Evolutionary conservation across 1,140 invertebrate genomes (phyloP).

Genomic region (Megathymus violae): DNA sequence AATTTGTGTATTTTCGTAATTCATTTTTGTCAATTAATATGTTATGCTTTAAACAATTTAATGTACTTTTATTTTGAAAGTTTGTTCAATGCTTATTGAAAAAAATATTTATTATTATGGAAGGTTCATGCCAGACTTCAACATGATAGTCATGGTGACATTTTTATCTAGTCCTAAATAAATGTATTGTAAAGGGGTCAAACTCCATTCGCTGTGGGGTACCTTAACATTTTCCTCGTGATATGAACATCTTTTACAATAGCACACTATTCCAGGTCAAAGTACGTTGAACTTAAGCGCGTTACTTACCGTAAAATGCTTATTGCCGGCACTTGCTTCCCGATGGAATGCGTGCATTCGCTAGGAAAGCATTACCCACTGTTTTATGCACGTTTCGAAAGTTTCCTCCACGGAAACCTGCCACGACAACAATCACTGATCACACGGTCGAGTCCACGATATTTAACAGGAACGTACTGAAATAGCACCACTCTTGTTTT

Average conservation of each 20-base stretch:
- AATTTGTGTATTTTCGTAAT: too few species aligned
- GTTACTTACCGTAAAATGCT: constrained; percentile 82
- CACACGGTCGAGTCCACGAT: constrained; percentile 69
- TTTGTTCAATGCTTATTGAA: too few species aligned
- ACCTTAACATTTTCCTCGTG: constrained; percentile 46
- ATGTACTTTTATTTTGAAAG: too few species aligned
- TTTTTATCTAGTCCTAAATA: constrained; percentile 6
- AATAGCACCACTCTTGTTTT: constrained; percentile 74
- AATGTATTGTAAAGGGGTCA: constrained; percentile 3
- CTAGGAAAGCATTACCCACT: constrained; percentile 80
- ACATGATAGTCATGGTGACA: too few species aligned
- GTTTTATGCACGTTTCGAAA: constrained; percentile 82
- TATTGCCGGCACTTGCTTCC: constrained; percentile 80
- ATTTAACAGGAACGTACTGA: constrained; percentile 70
- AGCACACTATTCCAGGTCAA: constrained; percentile 72
- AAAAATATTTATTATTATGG: too few species aligned
- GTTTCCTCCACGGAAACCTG: constrained; percentile 80
- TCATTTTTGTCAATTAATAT: too few species aligned
- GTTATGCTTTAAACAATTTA: too few species aligned
- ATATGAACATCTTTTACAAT: constrained; percentile 47
- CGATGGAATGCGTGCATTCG: constrained; percentile 81
- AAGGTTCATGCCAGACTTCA: too few species aligned
- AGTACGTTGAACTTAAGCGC: constrained; percentile 80
- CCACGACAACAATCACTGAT: constrained; percentile 82
- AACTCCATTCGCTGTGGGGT: constrained; percentile 1